These are phyloP conservation scores for Isichthys henryi DNA, from an alignment of 2,113 vertebrate genomes.

Conservation along the genomic window DNA sequence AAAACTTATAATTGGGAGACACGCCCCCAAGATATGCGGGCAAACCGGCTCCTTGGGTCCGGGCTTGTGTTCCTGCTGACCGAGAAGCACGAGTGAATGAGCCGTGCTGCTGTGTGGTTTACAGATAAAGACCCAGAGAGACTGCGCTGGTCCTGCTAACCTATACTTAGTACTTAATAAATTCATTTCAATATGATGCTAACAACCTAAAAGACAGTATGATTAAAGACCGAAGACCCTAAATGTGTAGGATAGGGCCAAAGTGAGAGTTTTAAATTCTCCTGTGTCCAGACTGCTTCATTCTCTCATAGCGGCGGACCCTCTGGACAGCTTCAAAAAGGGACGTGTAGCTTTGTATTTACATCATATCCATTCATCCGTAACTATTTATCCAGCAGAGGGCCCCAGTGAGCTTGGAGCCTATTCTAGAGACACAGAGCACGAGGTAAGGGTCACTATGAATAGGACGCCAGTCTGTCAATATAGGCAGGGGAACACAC, in stretches of 20 bases:
- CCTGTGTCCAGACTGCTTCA: neutral
- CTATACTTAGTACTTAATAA: neutral
- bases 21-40: slow-evolving; percentile 44
- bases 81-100: neutral
- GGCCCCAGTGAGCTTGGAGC: neutral
- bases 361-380: neutral
- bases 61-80: neutral
- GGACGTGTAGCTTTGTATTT: neutral
- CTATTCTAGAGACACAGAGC: neutral
- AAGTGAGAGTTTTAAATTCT: neutral
- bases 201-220: neutral
- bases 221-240: neutral
- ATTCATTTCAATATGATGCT: neutral
- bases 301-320: neutral
- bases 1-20: slow-evolving; percentile 55
- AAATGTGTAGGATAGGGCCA: neutral
- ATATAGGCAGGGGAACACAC: no score
- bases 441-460: neutral
- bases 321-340: neutral
- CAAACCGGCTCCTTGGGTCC: neutral
- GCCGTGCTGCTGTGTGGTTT: neutral
- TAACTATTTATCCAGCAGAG: neutral
- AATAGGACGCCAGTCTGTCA: neutral
- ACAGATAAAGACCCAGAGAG: neutral
- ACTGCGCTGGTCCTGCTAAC: neutral